Evolutionary conservation across 2,888 invertebrate species (phyloP).

Genomic region (Phragmatobia fuliginosa): DNA sequence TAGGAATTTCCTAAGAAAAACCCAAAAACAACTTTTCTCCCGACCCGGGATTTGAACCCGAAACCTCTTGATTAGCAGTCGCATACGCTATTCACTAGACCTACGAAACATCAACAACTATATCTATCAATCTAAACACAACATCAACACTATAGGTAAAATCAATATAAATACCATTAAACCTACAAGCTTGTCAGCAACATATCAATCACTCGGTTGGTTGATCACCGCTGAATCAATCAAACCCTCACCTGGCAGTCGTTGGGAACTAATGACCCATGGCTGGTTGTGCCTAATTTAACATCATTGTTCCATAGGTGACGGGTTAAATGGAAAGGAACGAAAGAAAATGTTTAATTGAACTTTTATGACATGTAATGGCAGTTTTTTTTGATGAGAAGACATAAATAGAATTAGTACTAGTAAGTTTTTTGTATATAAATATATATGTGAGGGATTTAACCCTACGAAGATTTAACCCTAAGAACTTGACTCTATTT

Average conservation of each 20-base stretch:
- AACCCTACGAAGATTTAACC: too few species aligned
- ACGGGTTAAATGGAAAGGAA: conserved; percentile 54
- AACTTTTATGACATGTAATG: conserved; percentile 6
- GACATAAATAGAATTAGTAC: neutral
- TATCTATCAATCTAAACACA: too few species aligned
- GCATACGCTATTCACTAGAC: too few species aligned
- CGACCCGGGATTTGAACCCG: too few species aligned
- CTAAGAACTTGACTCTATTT: too few species aligned
- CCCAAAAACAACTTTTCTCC: too few species aligned
- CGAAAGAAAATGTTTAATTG: conserved; percentile 21
- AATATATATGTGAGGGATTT: too few species aligned
- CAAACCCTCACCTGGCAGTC: conserved; percentile 67
- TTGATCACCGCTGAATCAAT: conserved; percentile 67
- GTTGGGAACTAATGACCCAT: conserved; percentile 68
- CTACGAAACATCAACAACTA: too few species aligned
- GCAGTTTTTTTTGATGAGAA: neutral
- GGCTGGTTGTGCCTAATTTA: conserved; percentile 73
- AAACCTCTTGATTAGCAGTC: too few species aligned
- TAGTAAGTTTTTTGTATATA: too few species aligned
- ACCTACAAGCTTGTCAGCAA: conserved; percentile 1
- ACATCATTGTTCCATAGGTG: conserved; percentile 66
- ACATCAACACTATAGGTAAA: neutral
- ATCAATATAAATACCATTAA: neutral
- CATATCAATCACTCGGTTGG: conserved; percentile 50
- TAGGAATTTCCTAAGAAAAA: too few species aligned